Conservation (phyloP, 2,888 invertebrate genomes). For the Nephrotoma appendiculata region DNA sequence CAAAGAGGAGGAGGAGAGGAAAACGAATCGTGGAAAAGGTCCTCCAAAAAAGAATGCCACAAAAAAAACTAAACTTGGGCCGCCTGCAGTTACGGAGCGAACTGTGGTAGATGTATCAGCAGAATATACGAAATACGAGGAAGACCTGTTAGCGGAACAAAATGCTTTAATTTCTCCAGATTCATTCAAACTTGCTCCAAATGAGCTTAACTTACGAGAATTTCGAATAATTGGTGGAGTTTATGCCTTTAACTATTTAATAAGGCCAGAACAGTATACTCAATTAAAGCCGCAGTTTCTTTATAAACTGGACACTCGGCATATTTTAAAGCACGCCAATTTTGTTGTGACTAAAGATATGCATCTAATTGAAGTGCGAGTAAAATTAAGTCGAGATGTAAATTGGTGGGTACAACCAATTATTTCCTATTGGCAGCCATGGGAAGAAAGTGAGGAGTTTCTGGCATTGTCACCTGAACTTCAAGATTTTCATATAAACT, state of each 20-base stretch:
- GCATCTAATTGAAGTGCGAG: neutral
- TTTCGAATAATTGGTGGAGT: neutral
- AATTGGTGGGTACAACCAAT: neutral
- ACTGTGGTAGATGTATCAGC: neutral
- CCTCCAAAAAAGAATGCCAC: neutral
- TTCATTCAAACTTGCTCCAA: neutral
- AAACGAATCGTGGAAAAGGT: neutral
- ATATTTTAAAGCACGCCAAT: neutral
- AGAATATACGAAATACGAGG: neutral
- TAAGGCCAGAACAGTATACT: neutral
- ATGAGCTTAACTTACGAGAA: neutral
- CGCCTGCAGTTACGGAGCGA: neutral
- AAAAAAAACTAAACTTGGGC: neutral
- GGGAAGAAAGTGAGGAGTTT: neutral
- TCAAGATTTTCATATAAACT: neutral
- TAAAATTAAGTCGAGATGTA: neutral
- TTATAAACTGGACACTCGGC: neutral
- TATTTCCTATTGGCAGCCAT: neutral
- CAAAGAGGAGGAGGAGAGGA: neutral
- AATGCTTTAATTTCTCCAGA: neutral
- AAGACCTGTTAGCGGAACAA: neutral
- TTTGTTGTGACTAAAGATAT: neutral
- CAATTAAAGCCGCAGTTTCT: neutral
- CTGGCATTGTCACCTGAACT: neutral
- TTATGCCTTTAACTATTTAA: neutral